phyloP scores from a whole-genome alignment of 92 coral and sea anemone genomes.

The Scolanthus callimorphus region DNA sequence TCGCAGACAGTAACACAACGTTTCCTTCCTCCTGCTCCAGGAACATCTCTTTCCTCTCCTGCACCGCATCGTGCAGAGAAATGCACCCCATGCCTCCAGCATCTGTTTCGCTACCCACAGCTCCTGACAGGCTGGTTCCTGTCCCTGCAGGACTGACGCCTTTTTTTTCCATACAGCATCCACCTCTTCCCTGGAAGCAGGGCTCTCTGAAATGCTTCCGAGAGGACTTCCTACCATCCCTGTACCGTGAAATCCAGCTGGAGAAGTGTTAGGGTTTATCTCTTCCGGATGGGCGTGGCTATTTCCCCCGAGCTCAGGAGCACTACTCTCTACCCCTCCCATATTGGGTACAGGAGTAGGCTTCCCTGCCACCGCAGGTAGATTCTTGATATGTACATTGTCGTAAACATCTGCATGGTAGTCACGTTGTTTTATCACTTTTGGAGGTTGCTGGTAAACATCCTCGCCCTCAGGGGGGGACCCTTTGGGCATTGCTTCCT shows the following conservation, averaged over 20 bases:
- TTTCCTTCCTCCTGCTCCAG: constrained; percentile 48
- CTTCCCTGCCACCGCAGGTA: constrained; percentile 3
- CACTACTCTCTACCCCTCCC: no score
- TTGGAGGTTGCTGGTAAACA: constrained; percentile 42
- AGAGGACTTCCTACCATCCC: no score
- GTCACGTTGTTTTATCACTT: constrained; percentile 3
- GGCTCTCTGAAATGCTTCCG: no score
- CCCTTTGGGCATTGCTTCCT: constrained; percentile 1
- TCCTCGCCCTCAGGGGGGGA: constrained; percentile 2
- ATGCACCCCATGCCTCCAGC: constrained; percentile 87
- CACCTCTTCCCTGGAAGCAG: constrained; percentile 18
- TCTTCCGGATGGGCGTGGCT: no score
- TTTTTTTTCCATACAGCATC: constrained; percentile 7
- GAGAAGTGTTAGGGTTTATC: no score
- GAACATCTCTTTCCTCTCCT: constrained; percentile 58
- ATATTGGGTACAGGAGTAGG: no score
- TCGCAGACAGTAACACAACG: constrained; percentile 40
- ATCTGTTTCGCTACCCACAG: constrained; percentile 40
- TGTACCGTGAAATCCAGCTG: no score
- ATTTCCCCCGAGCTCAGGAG: background rate
- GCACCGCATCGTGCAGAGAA: constrained; percentile 49
- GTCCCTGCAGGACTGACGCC: no score
- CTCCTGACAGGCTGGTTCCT: no score
- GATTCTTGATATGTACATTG: constrained; percentile 44
- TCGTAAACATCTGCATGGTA: constrained; percentile 35